Evolutionary conservation across 2,888 invertebrate genomes (phyloP), one percentile per base, ranked within the genome.

Genomic region (Drosophila fulvimacula): DNA sequence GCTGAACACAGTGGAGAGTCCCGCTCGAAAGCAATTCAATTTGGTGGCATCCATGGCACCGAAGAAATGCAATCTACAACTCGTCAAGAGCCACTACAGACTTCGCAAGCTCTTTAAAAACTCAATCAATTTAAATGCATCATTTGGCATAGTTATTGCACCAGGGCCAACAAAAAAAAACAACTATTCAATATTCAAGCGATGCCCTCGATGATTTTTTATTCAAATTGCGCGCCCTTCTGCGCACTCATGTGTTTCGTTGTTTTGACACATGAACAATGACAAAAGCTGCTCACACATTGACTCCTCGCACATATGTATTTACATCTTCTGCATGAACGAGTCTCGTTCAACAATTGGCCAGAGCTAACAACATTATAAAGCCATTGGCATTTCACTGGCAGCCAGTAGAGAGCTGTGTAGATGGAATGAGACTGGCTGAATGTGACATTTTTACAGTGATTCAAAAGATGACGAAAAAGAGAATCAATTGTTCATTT

Each of bases 21-120:
- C 52, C n/a, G 42, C 44, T 67, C 46, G 36, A 63, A 55, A 60
- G 66, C 65, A 75, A 70, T 75, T 70, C 66, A 74, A 75, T 71
- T 64, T 61, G n/a, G 36, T 34, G 30, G 53, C 46, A 62, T 62
- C 58, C 48, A 36, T 55, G 49, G 24, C 36, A 46, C 56, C 41
- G 30, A 41, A 7, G 17, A 62, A 59, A 61, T 62, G 48, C 49
- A 46, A 56, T 71, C 48, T 48, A 11, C 58, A 53, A 56, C 55
- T 51, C 56, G 53, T 38, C 46, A 30, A 57, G 42, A 19, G 42
- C 17, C 24, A 24, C 44, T n/a, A 27, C 34, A 17, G 27, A 30
- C 36, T 51, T 27, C 0, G 15, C 41, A 19, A 34, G 6, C 41
- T 30, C 36, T 32, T 58, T 39, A 48, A 58, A 38, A 30, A 21